These are phyloP conservation scores for Drosophila repleta DNA, from an alignment of 1,140 invertebrate genomes.

Conservation along the genomic window DNA sequence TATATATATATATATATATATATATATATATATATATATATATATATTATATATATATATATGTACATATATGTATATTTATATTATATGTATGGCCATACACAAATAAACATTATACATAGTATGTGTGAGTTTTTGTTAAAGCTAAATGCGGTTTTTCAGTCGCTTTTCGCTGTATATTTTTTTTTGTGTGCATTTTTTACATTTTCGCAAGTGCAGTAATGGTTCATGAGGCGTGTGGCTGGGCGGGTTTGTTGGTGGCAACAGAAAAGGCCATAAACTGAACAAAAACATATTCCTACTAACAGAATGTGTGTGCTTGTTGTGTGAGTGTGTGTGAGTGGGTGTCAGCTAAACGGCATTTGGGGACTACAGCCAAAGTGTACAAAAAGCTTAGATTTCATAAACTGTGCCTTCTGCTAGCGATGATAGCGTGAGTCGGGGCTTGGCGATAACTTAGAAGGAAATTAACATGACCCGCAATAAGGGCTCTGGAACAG, in stretches of 20 bases:
- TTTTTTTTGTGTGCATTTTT: slow-evolving; percentile 30
- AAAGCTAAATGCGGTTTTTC: slow-evolving; percentile 71
- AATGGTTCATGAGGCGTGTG: slow-evolving; percentile 34
- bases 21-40: slow-evolving; percentile 46
- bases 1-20: slow-evolving; percentile 1
- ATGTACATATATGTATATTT: background rate
- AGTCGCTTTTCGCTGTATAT: slow-evolving; percentile 51
- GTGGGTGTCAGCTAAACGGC: slow-evolving; percentile 63
- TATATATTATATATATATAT: slow-evolving; percentile 11
- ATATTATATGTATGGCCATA: slow-evolving; percentile 39
- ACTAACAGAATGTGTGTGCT: slow-evolving; percentile 9
- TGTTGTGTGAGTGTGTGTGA: slow-evolving; percentile 43
- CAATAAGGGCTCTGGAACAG: background rate
- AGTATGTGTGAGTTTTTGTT: slow-evolving; percentile 51
- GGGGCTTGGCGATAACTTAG: background rate
- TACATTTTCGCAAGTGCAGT: slow-evolving; percentile 52
- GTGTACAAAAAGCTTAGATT: slow-evolving; percentile 66
- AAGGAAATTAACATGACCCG: background rate
- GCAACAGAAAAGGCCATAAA: slow-evolving; percentile 79
- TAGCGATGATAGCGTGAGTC: slow-evolving; percentile 57
- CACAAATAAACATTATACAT: slow-evolving; percentile 56
- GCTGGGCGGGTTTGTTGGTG: slow-evolving; percentile 51
- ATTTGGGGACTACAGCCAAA: slow-evolving; percentile 69
- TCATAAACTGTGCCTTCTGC: slow-evolving; percentile 55
- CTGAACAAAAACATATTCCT: slow-evolving; percentile 77